phyloP scores from a whole-genome alignment of 2,113 vertebrate species.

The Danio rerio region DNA sequence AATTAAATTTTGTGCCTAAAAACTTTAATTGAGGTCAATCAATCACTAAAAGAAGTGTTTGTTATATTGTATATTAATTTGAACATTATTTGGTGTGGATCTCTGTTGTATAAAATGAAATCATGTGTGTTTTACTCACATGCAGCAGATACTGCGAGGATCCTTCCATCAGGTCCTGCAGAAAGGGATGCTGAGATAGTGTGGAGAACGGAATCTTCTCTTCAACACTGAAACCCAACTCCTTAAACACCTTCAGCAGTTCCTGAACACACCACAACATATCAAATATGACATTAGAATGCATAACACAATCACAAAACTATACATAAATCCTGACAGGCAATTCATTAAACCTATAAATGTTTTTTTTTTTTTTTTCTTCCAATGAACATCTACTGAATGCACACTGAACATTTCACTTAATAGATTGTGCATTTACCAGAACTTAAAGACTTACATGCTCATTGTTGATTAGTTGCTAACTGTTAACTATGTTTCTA shows the following conservation, averaged over 20 bases:
- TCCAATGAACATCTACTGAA: background rate
- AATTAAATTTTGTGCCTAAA: background rate
- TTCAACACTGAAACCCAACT: constrained; percentile 74
- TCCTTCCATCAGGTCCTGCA: constrained; percentile 78
- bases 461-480: background rate
- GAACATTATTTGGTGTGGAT: too few relatives aligned
- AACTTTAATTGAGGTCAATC: background rate
- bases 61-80: too few relatives aligned
- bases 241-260: constrained; percentile 76
- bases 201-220: constrained; percentile 74
- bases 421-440: background rate
- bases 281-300: background rate
- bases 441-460: background rate
- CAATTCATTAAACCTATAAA: too few relatives aligned
- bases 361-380: background rate
- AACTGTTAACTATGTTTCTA: background rate
- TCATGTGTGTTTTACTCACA: constrained; percentile 74
- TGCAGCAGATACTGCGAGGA: constrained; percentile 77
- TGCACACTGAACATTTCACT: background rate
- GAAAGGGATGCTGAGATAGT: constrained; percentile 81
- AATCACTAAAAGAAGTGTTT: background rate
- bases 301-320: too few relatives aligned
- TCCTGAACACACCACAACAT: constrained; percentile 54
- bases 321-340: too few relatives aligned
- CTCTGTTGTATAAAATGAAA: too few relatives aligned